phyloP scores from a whole-genome alignment of 2,888 invertebrate genomes.

The Metopia argyrocephala region DNA sequence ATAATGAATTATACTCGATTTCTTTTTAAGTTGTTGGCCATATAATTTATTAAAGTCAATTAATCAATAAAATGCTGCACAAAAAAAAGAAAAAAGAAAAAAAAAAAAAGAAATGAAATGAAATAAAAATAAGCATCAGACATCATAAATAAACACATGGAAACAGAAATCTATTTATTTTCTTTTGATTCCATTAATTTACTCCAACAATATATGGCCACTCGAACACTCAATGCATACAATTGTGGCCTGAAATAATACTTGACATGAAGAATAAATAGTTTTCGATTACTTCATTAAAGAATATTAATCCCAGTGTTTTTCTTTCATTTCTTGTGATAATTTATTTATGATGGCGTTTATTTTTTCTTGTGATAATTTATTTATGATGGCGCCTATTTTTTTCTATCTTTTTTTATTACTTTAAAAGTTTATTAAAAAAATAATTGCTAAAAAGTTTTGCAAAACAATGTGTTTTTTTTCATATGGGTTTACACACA shows the following conservation, averaged over 20 bases:
- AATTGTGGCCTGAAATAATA: neutral
- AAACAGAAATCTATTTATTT: neutral
- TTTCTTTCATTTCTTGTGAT: neutral
- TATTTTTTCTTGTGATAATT: no score
- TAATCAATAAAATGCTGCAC: no score
- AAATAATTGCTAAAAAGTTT: neutral
- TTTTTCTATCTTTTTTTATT: neutral
- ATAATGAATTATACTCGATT: neutral
- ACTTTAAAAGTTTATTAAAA: conserved; percentile 5
- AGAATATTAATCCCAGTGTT: conserved; percentile 17
- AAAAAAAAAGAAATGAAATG: neutral
- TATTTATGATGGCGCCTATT: no score
- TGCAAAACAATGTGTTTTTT: neutral
- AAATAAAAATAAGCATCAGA: conserved; percentile 9
- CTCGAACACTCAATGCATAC: neutral
- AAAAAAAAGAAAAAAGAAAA: no score
- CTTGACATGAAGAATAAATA: conserved; percentile 1
- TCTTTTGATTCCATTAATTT: conserved; percentile 20
- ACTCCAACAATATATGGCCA: neutral
- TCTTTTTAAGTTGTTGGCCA: conserved; percentile 6
- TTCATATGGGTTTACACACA: neutral
- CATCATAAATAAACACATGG: conserved; percentile 27
- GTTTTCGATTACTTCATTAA: conserved; percentile 18
- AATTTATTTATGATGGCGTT: no score
- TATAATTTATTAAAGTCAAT: conserved; percentile 19